These are phyloP conservation scores for Spheniscus humboldti DNA, from an alignment of 2,797 vertebrate species.

Conservation along the genomic window DNA sequence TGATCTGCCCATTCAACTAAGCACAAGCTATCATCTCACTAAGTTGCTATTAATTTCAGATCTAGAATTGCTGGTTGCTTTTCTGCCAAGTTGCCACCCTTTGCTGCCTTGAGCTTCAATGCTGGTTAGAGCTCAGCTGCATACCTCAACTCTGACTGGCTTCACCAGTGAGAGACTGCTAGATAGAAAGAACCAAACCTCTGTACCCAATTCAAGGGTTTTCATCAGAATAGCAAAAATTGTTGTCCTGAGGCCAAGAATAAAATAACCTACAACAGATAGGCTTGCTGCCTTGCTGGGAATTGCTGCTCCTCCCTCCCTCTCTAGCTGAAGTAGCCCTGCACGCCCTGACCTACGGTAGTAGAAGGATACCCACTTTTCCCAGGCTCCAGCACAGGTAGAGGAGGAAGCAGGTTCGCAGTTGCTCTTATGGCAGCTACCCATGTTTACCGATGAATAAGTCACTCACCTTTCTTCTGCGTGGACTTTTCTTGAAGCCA, in stretches of 20 bases:
- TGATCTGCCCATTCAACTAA: not conserved
- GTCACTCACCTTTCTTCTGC: not conserved
- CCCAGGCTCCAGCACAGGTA: not conserved
- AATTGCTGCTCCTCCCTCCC: not conserved
- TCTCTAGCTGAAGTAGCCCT: not conserved
- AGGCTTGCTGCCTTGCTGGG: not conserved
- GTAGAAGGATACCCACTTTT: not conserved
- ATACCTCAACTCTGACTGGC: not conserved
- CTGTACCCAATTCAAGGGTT: not conserved
- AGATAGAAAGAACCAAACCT: not conserved
- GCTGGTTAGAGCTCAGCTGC: not conserved
- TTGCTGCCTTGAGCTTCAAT: not conserved
- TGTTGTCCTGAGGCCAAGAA: not conserved
- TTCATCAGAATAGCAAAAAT: not conserved
- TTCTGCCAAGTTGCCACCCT: not conserved
- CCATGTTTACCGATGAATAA: not conserved
- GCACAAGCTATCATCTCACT: not conserved
- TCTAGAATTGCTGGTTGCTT: not conserved
- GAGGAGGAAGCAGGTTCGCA: not conserved
- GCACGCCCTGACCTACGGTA: not conserved
- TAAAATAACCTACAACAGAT: not conserved
- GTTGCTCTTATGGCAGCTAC: not conserved
- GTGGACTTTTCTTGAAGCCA: not conserved
- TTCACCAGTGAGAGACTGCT: not conserved
- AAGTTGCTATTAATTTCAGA: not conserved